A percentile compares a stretch with the other conserved stretches of the same genome.
phyloP scores from a whole-genome alignment of 2,888 invertebrate species.

The Malthinus seriepunctatus region DNA sequence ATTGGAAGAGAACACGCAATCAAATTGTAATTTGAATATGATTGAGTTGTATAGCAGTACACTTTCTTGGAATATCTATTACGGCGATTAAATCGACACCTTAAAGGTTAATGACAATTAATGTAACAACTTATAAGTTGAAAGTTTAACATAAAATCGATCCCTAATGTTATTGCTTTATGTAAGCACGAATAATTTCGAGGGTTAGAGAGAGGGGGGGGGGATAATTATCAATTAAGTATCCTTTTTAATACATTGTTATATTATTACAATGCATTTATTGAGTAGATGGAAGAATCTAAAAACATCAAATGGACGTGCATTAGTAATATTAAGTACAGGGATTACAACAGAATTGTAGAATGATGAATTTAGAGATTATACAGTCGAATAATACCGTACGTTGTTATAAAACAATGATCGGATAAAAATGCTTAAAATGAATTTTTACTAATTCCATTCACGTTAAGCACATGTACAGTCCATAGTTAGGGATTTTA shows the following conservation, averaged over 20 bases:
- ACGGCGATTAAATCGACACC: constrained; percentile 13
- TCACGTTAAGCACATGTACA: background rate
- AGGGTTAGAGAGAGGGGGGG: background rate
- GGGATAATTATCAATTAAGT: constrained; percentile 6
- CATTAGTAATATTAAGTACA: constrained; percentile 13
- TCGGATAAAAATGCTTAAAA: constrained; percentile 5
- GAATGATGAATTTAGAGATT: constrained; percentile 18
- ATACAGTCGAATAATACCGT: constrained; percentile 7
- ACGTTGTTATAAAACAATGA: constrained; percentile 11
- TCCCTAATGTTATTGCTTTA: background rate
- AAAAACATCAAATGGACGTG: constrained; percentile 13
- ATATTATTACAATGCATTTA: constrained; percentile 13
- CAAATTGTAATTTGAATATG: constrained; percentile 18
- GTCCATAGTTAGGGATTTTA: background rate
- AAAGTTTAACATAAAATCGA: constrained; percentile 4
- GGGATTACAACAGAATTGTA: constrained; percentile 8
- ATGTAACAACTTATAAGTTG: background rate
- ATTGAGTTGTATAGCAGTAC: constrained; percentile 10
- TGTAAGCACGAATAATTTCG: background rate
- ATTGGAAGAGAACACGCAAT: constrained; percentile 18
- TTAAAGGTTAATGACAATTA: constrained; percentile 8
- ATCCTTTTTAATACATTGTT: constrained; percentile 6
- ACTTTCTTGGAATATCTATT: constrained; percentile 7
- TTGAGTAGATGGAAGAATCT: background rate
- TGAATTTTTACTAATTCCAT: constrained; percentile 3